Evolutionary conservation across 1,140 invertebrate genomes (phyloP).

Genomic region (Aphaenogaster rudis): DNA sequence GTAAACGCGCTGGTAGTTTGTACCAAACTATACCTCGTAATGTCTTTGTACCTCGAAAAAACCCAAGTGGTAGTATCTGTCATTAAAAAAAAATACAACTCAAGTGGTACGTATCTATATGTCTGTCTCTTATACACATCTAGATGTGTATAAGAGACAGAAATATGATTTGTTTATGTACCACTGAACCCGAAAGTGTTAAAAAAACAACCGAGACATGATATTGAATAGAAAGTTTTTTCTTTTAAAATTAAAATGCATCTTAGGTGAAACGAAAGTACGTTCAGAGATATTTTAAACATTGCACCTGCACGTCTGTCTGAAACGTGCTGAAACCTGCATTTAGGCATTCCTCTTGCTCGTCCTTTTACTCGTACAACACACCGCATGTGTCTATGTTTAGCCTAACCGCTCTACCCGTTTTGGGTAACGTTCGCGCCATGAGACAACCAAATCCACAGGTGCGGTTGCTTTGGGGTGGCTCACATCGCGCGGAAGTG

Average conservation of each 20-base stretch:
- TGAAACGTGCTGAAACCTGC: neutral
- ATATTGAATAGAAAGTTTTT: neutral
- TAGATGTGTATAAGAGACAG: no score
- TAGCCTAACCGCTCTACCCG: slow-evolving; percentile 38
- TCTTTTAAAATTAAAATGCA: neutral
- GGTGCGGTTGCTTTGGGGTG: slow-evolving; percentile 72
- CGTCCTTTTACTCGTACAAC: neutral
- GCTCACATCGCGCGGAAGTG: slow-evolving; percentile 69
- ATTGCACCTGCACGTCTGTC: neutral
- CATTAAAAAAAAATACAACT: no score
- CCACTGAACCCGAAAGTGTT: no score
- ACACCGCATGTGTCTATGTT: slow-evolving; percentile 20
- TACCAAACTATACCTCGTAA: no score
- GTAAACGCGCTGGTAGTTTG: no score
- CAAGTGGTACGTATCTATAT: no score
- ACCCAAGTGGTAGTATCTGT: no score
- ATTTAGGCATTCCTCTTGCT: neutral
- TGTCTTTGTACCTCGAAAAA: no score
- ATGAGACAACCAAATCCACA: slow-evolving; percentile 71
- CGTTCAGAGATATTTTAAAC: neutral
- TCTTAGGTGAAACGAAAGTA: neutral
- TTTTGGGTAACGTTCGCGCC: slow-evolving; percentile 35
- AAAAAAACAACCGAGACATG: neutral
- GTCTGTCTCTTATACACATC: no score
- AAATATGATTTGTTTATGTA: no score